Conservation (phyloP, 2,113 vertebrate species). For the Paradoxurus hermaphroditus region DNA sequence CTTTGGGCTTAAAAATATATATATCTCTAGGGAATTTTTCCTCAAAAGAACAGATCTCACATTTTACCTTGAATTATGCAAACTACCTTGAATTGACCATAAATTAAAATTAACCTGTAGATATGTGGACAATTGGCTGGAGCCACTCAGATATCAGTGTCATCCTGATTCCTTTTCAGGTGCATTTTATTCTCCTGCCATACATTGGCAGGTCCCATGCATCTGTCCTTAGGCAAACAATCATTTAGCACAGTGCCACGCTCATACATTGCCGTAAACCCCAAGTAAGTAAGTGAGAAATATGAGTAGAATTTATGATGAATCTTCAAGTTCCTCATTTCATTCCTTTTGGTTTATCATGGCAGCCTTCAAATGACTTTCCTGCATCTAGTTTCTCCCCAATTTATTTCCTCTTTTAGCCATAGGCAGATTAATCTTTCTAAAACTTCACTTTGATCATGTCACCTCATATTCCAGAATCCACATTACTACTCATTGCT, state of each 20-base stretch:
- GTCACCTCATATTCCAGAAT: background rate
- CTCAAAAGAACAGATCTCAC: background rate
- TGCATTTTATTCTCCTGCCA: background rate
- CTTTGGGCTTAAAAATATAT: background rate
- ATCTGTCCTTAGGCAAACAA: background rate
- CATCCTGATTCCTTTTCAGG: background rate
- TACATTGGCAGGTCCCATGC: background rate
- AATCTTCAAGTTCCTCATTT: background rate
- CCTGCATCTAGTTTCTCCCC: background rate
- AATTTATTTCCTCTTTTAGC: background rate
- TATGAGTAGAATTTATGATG: background rate
- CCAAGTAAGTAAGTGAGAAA: conserved; percentile 2
- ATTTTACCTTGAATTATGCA: conserved; percentile 28
- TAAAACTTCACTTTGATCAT: background rate
- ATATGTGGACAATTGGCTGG: background rate
- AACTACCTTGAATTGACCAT: background rate
- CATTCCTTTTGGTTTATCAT: conserved; percentile 20
- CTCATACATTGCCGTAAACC: background rate
- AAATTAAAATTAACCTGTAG: conserved; percentile 9
- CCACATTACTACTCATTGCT: background rate
- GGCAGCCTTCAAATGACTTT: conserved; percentile 32
- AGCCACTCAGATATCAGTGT: background rate
- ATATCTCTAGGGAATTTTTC: background rate
- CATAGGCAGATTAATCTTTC: background rate
- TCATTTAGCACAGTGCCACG: background rate